A percentile compares a stretch with the other conserved stretches of the same genome.
Evolutionary conservation across 2,797 vertebrate genomes (phyloP).

Genomic region (Caiman crocodilus): DNA sequence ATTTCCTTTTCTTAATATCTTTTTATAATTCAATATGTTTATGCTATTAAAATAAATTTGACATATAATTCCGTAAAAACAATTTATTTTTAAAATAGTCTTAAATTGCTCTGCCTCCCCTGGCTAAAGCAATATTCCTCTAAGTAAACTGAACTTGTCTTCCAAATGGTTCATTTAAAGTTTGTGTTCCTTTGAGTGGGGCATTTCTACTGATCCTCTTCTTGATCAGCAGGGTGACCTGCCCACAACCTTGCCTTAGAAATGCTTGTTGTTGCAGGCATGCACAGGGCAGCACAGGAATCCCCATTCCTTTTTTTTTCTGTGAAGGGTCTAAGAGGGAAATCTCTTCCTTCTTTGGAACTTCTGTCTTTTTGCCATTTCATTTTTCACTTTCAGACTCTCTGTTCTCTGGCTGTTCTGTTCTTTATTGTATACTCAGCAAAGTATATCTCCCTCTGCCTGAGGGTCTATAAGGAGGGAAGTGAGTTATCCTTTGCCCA

Average conservation of each 20-base stretch:
- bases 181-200: neutral
- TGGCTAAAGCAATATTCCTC: neutral
- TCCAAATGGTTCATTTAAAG: neutral
- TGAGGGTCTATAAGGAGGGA: slow-evolving; percentile 8
- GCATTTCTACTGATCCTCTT: slow-evolving; percentile 34
- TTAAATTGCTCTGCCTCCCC: neutral
- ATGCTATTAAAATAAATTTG: neutral
- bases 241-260: neutral
- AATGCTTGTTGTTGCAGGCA: neutral
- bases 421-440: neutral
- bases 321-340: neutral
- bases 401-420: slow-evolving; percentile 43
- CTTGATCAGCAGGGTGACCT: neutral
- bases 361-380: slow-evolving; percentile 16
- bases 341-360: neutral
- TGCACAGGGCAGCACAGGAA: neutral
- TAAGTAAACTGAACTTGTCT: neutral
- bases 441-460: slow-evolving; percentile 24
- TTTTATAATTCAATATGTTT: neutral
- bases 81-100: neutral
- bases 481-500: slow-evolving; percentile 15
- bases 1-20: neutral
- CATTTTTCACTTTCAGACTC: slow-evolving; percentile 25
- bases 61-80: neutral
- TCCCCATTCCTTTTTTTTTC: slow-evolving; percentile 19